Percentiles rank a stretch among this genome's conserved stretches.
Conservation (phyloP, 2,113 vertebrate species). For the Mus musculus region GRCm39 chr1:179003501-179004000, state of each 20-base stretch:
- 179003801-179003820: neutral
- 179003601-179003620: neutral
- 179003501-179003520: neutral
- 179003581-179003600: neutral
- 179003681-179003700: no score
- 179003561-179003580: neutral
- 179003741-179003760: neutral
- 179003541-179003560: neutral
- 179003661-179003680: no score
- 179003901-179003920: neutral
- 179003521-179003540: neutral
- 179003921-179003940: neutral
- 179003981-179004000: neutral
- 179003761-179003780: neutral
- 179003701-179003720: neutral
- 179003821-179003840: neutral
- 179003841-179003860: no score
- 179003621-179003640: neutral
- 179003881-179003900: neutral
- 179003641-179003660: neutral
- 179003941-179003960: neutral
- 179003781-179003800: neutral
- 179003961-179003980: neutral
- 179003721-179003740: neutral
- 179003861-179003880: fast-evolving